Base-by-base conservation (phyloP, 2,797 vertebrate genomes). In the Poeciliopsis presidionis region DNA sequence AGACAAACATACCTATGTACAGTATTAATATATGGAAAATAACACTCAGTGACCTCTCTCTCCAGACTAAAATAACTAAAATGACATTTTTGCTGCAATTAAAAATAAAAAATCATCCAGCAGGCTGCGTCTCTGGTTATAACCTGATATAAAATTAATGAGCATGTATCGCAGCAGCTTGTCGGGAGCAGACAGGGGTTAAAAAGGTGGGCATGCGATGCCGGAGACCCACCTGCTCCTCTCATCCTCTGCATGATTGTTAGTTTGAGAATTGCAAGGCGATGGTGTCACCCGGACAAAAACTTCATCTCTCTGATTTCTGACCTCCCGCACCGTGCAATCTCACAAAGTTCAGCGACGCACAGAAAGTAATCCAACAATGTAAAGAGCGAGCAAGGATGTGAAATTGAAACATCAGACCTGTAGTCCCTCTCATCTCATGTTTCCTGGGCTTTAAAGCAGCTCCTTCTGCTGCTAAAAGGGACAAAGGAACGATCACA, bases 401-500 rank as follows among this genome's bases (percentile, higher is more conserved):
- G 65, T 80, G 85, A 87, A 79, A 39, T 73, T 88, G 78, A 90
- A 87, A 87, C 72, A 77, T 85, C 72, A 71, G 84, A 83, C 81
- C 79, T 41, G 79, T 73, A 39, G 77, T 72, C 83, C 84, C 77
- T 81, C 73, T 87, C 76, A 83, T 81, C 81, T 87, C 79, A 79
- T 72, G 76, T 88, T 80, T 87, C 72, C 75, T 16, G 76, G 78
- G 75, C 67, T 91, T 85, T 83, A 88, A 89, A 90, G 84, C 33
- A 25, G 83, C 85, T 87, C 76, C 84, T 89, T 88, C 85, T 84
- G 89, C 55, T 70, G 84, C 89, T 81, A 82, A 85, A 88, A 86
- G 88, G 90, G 87, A 93, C 90, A 91, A 92, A 91, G 83, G 86
- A 91, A 91, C 84, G 90, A 91, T 92, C 89, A 84, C 73, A 81